Percentiles rank a stretch among this genome's conserved stretches.
Conservation (phyloP, 2,888 invertebrate genomes). For the Lampropteryx suffumata region DNA sequence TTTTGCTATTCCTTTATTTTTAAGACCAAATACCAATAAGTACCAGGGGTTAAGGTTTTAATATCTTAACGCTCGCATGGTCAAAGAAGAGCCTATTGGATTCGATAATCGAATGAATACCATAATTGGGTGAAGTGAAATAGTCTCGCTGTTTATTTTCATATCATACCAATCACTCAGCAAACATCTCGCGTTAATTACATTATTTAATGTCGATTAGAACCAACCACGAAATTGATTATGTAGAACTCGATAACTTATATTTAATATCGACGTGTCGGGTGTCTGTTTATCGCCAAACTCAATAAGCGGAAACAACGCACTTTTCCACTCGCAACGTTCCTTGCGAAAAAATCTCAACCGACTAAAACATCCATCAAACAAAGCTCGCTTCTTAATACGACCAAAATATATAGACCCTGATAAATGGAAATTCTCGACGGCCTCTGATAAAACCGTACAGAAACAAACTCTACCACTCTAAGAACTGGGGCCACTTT, state of each 20-base stretch:
- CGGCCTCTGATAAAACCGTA: conserved; percentile 32
- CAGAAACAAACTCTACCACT: conserved; percentile 51
- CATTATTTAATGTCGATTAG: conserved; percentile 46
- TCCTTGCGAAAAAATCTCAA: conserved; percentile 60
- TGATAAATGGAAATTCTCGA: conserved; percentile 63
- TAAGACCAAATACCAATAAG: too few species aligned
- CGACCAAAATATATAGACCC: conserved; percentile 68
- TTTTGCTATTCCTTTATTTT: too few species aligned
- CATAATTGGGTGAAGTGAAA: conserved; percentile 41
- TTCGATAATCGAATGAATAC: neutral
- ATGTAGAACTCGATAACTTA: conserved; percentile 25
- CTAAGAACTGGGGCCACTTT: conserved; percentile 51
- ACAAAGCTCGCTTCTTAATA: conserved; percentile 67
- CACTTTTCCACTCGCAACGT: conserved; percentile 43
- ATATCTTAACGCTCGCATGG: too few species aligned
- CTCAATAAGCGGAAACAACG: conserved; percentile 46
- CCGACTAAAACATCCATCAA: conserved; percentile 70
- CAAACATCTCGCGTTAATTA: conserved; percentile 48
- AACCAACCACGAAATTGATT: conserved; percentile 37
- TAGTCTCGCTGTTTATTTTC: conserved; percentile 57
- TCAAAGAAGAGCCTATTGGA: too few species aligned
- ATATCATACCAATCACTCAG: conserved; percentile 37
- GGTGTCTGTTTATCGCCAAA: conserved; percentile 26
- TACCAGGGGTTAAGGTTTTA: too few species aligned
- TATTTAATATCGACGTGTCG: conserved; percentile 24